Evolutionary conservation across 2,113 vertebrate genomes (phyloP).

Genomic region (Erinaceus europaeus): DNA sequence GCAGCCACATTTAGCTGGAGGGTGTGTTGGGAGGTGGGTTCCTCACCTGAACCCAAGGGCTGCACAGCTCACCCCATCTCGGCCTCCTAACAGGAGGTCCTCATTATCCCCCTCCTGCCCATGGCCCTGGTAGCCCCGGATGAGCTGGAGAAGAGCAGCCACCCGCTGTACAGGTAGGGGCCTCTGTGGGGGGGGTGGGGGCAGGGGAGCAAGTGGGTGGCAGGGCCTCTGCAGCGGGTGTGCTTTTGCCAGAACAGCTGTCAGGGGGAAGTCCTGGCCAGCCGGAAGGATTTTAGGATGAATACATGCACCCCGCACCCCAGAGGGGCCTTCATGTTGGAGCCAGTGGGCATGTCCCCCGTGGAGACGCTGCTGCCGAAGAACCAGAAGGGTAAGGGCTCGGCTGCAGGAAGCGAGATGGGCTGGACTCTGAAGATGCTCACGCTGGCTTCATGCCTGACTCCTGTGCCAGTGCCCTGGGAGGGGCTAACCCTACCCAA

Average conservation of each 20-base stretch:
- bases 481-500: fast-evolving
- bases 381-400: slow-evolving; percentile 42
- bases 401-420: not conserved
- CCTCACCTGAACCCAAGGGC: no score
- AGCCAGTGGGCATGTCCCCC: slow-evolving; percentile 54
- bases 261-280: slow-evolving; percentile 89
- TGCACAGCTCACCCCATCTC: fast-evolving
- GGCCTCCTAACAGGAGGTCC: slow-evolving; percentile 71
- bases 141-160: slow-evolving; percentile 85
- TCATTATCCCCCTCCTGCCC: slow-evolving; percentile 84
- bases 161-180: slow-evolving; percentile 88
- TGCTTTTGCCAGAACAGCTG: slow-evolving; percentile 73
- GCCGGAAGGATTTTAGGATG: slow-evolving; percentile 92
- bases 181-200: fast-evolving
- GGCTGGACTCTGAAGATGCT: no score
- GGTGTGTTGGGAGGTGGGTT: no score
- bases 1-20: no score
- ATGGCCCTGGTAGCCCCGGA: slow-evolving; percentile 87
- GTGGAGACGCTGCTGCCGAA: not conserved
- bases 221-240: not conserved
- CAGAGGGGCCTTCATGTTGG: slow-evolving; percentile 84
- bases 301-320: slow-evolving; percentile 84
- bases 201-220: not conserved
- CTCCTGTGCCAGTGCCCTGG: not conserved
- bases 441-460: not conserved